Percentiles rank a stretch among this genome's conserved stretches.
These are phyloP conservation scores for Chrysotoxum bicinctum DNA, from an alignment of 2,888 invertebrate species.

Conservation along the genomic window DNA sequence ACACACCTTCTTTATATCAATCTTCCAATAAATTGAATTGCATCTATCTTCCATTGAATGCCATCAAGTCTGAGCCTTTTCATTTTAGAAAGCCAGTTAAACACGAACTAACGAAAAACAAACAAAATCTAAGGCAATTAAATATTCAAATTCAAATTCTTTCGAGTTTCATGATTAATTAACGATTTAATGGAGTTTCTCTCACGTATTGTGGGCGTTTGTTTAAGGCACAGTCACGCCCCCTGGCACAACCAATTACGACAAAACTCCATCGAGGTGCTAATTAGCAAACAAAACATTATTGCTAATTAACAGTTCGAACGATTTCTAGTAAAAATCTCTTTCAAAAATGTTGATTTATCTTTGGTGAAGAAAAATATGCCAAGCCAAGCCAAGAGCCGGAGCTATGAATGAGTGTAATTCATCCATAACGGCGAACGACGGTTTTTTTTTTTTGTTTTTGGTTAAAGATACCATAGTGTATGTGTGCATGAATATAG, in stretches of 20 bases:
- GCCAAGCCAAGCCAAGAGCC: background rate
- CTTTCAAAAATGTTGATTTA: slow-evolving; percentile 67
- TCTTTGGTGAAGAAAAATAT: slow-evolving; percentile 34
- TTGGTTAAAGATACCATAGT: background rate
- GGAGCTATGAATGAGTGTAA: background rate
- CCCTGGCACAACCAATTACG: slow-evolving; percentile 65
- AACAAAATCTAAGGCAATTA: slow-evolving; percentile 58
- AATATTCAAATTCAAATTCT: slow-evolving; percentile 70
- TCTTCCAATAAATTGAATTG: slow-evolving; percentile 21
- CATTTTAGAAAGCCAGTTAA: slow-evolving; percentile 25
- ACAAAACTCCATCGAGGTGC: slow-evolving; percentile 65
- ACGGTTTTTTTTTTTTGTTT: background rate
- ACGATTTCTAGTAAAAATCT: slow-evolving; percentile 58
- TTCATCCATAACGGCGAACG: background rate
- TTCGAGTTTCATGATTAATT: slow-evolving; percentile 69
- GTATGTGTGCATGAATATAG: slow-evolving; percentile 2
- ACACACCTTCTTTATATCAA: background rate
- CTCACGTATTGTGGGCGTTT: slow-evolving; percentile 52
- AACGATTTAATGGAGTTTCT: slow-evolving; percentile 56
- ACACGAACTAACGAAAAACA: slow-evolving; percentile 6
- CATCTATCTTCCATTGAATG: background rate
- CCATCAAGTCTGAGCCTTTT: background rate
- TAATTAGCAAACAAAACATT: slow-evolving; percentile 70
- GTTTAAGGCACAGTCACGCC: slow-evolving; percentile 63
- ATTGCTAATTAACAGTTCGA: slow-evolving; percentile 69